These are phyloP conservation scores for Crossocerus cetratus DNA, from an alignment of 2,888 invertebrate species.

Conservation along the genomic window DNA sequence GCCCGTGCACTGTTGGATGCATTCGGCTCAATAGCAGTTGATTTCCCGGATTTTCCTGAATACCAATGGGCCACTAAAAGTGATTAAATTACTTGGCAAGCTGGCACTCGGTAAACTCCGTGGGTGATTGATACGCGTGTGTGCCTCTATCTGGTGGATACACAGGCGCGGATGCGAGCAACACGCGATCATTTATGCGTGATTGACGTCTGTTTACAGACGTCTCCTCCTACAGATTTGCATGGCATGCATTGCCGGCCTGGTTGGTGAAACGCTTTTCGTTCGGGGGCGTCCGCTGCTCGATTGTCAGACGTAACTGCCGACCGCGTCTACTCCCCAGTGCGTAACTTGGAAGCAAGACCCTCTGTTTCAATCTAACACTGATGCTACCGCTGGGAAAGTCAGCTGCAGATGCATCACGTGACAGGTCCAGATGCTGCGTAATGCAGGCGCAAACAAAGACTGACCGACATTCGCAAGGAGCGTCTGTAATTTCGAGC, in stretches of 20 bases:
- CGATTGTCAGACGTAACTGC: not conserved
- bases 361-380: not conserved
- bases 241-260: constrained; percentile 22
- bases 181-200: constrained; percentile 55
- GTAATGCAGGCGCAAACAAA: not conserved
- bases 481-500: constrained; percentile 2
- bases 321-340: not conserved
- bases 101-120: constrained; percentile 55
- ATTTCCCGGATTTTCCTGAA: constrained; percentile 56
- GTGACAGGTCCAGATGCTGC: no score
- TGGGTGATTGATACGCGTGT: constrained; percentile 55
- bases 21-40: constrained; percentile 42
- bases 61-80: constrained; percentile 58
- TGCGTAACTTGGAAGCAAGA: not conserved
- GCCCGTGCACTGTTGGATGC: constrained; percentile 19
- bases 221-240: constrained; percentile 44
- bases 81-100: constrained; percentile 62
- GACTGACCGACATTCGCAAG: no score
- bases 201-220: constrained; percentile 57
- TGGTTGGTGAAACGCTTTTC: constrained; percentile 8
- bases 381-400: no score
- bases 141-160: constrained; percentile 41
- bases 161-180: constrained; percentile 23
- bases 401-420: no score
- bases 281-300: constrained; percentile 15